Evolutionary conservation across 2,797 vertebrate species (phyloP).

Genomic region (Monodelphis domestica): DNA sequence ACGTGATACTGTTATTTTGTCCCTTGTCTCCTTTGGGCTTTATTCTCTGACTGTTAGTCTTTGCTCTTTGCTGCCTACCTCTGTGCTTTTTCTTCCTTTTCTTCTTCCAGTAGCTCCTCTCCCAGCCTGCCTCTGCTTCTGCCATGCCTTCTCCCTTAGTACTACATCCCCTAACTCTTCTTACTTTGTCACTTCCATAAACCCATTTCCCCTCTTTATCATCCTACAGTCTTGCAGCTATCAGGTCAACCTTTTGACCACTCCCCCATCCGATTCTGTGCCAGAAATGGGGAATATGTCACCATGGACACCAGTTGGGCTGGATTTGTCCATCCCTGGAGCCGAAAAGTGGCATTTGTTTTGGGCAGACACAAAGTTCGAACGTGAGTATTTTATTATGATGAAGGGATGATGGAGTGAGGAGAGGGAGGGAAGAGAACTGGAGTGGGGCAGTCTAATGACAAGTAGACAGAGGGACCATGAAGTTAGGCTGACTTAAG

Average conservation of each 20-base stretch:
- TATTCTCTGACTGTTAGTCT: background rate
- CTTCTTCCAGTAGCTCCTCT: background rate
- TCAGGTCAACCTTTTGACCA: conserved; percentile 93
- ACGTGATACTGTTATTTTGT: background rate
- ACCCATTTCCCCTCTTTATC: background rate
- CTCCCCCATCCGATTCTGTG: conserved; percentile 91
- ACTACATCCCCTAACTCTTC: background rate
- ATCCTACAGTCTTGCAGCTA: conserved; percentile 90
- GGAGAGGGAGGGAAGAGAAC: background rate
- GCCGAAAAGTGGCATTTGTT: conserved; percentile 94
- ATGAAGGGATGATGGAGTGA: background rate
- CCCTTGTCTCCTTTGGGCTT: background rate
- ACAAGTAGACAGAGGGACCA: background rate
- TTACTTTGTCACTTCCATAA: no score
- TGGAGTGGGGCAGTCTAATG: background rate
- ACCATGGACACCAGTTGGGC: conserved; percentile 97
- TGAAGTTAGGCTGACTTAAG: background rate
- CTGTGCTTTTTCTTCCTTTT: background rate
- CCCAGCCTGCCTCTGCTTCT: background rate
- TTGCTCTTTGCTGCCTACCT: background rate
- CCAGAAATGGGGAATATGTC: conserved; percentile 93
- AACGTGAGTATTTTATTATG: conserved; percentile 86
- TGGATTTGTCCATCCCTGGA: conserved; percentile 97
- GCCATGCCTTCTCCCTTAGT: no score
- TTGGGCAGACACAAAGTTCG: conserved; percentile 96